A percentile compares a stretch with the other conserved stretches of the same genome.
These are phyloP conservation scores for Nothoprocta pentlandii DNA, from an alignment of 2,113 vertebrate genomes.

Conservation along the genomic window DNA sequence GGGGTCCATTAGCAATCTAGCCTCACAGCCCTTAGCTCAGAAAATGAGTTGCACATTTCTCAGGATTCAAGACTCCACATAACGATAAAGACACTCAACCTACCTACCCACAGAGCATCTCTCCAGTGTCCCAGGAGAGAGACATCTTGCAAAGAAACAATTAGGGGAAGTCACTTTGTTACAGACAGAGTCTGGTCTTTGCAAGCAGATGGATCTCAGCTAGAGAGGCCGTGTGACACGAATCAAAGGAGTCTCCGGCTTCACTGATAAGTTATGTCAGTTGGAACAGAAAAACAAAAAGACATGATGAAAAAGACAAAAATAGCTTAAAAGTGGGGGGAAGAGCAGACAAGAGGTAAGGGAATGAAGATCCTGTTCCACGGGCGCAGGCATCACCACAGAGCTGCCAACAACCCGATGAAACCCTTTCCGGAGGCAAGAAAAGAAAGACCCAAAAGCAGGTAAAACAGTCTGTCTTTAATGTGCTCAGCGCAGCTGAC, in stretches of 20 bases:
- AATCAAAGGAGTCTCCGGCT: not conserved
- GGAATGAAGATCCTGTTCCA: not conserved
- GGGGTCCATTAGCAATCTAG: not conserved
- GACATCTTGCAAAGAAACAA: slow-evolving; percentile 34
- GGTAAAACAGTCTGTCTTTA: not conserved
- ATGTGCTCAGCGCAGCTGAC: not conserved
- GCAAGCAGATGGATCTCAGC: not conserved
- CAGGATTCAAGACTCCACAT: not conserved
- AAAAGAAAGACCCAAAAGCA: not conserved
- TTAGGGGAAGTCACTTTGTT: slow-evolving; percentile 48
- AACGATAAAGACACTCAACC: not conserved
- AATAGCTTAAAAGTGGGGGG: not conserved
- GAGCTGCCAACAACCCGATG: not conserved
- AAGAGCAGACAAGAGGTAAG: not conserved
- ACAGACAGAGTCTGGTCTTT: not conserved
- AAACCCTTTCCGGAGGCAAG: not conserved
- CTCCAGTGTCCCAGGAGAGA: slow-evolving; percentile 31
- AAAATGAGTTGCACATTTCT: not conserved
- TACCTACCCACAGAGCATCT: not conserved
- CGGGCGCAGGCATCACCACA: not conserved
- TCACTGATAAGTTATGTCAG: not conserved
- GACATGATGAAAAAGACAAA: not conserved
- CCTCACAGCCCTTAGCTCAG: not conserved
- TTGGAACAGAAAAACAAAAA: slow-evolving; percentile 7
- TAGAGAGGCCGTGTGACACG: not conserved